Percentiles rank a stretch among this genome's conserved stretches.
These are phyloP conservation scores for Cydia pomonella DNA, from an alignment of 1,140 invertebrate species.

Conservation along the genomic window DNA sequence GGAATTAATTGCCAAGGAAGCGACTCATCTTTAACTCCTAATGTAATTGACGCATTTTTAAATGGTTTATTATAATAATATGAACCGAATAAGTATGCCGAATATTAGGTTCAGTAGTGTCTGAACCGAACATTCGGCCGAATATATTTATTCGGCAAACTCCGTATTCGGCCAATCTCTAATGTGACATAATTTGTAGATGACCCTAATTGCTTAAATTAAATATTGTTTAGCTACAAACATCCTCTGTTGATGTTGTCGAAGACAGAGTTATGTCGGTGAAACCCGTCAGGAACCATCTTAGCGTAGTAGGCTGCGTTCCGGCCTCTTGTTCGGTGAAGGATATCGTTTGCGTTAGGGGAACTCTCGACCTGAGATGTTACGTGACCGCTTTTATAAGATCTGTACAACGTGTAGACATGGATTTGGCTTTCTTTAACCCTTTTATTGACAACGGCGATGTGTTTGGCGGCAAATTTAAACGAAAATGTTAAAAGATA, in stretches of 20 bases:
- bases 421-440: background rate
- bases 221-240: conserved; percentile 5
- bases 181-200: background rate
- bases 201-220: background rate
- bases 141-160: too few relatives aligned
- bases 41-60: too few relatives aligned
- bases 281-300: conserved; percentile 14
- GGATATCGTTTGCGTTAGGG: conserved; percentile 23
- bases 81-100: too few relatives aligned
- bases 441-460: background rate
- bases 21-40: too few relatives aligned
- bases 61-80: too few relatives aligned
- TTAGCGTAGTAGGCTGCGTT: background rate
- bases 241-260: background rate
- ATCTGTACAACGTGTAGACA: conserved; percentile 29
- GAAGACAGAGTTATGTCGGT: conserved; percentile 19
- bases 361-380: conserved; percentile 26
- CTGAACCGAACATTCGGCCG: too few relatives aligned
- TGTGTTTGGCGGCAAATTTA: background rate
- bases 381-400: conserved; percentile 33
- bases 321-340: background rate
- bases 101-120: too few relatives aligned
- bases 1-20: too few relatives aligned
- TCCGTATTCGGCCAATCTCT: too few relatives aligned
- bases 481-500: background rate